A percentile compares a stretch with the other conserved stretches of the same genome.
phyloP scores from a whole-genome alignment of 2,113 vertebrate species.

The Brachyhypopomus occidentalis region DNA sequence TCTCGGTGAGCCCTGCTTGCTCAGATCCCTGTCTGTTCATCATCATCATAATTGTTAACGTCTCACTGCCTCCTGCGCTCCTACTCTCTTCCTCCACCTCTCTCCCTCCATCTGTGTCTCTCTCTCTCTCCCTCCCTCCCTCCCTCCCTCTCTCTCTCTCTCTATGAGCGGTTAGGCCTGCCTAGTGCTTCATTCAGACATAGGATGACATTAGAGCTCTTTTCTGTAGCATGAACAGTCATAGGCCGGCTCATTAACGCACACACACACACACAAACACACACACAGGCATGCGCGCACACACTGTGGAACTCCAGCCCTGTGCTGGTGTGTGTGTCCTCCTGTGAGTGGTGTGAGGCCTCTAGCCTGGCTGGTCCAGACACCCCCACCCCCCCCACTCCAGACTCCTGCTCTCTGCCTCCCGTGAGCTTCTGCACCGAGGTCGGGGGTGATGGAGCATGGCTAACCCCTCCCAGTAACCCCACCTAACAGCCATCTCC shows the following conservation, averaged over 20 bases:
- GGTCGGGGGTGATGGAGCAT: too few relatives aligned
- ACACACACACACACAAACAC: not conserved
- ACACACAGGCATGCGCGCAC: conserved; percentile 2
- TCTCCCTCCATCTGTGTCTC: not conserved
- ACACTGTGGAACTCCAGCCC: not conserved
- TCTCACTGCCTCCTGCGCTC: conserved; percentile 37
- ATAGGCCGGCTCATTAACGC: not conserved
- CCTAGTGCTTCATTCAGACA: conserved; percentile 58
- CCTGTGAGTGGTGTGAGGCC: not conserved
- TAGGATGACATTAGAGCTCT: conserved; percentile 53
- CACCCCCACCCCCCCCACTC: too few relatives aligned
- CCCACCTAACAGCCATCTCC: conserved; percentile 14
- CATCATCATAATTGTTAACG: conserved; percentile 13
- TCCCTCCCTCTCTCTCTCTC: conserved; percentile 35
- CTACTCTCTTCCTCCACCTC: not conserved
- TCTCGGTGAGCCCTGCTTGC: too few relatives aligned
- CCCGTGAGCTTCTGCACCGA: too few relatives aligned
- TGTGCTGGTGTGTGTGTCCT: not conserved
- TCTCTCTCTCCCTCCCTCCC: conserved; percentile 10
- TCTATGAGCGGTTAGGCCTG: conserved; percentile 63
- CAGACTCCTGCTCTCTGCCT: too few relatives aligned
- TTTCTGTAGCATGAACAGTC: conserved; percentile 8
- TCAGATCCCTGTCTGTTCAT: too few relatives aligned
- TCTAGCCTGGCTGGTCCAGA: not conserved
- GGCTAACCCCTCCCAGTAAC: conserved; percentile 19